A percentile compares a stretch with the other conserved stretches of the same genome.
These are phyloP conservation scores for Geophilus truncorum DNA, from an alignment of 2,888 invertebrate genomes.

Conservation along the genomic window DNA sequence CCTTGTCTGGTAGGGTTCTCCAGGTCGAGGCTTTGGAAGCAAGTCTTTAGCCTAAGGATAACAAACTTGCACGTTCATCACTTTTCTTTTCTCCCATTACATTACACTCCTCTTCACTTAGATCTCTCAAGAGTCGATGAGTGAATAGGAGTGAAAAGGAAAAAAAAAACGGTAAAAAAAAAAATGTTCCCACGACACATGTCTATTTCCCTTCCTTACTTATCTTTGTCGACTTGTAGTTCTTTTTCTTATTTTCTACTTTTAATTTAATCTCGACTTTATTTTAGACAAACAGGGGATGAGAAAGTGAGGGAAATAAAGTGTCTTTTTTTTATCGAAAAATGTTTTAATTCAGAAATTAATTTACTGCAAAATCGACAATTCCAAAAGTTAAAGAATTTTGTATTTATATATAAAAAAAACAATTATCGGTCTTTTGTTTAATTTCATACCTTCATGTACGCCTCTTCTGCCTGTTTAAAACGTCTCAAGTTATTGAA, in stretches of 20 bases:
- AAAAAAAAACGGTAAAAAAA: not conserved
- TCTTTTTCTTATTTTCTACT: not conserved
- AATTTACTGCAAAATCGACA: not conserved
- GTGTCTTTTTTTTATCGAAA: not conserved
- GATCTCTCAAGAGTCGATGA: not conserved
- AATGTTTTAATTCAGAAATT: not conserved
- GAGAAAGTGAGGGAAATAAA: too few species aligned
- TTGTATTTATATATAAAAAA: not conserved
- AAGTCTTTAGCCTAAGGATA: constrained; percentile 67
- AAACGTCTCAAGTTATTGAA: constrained; percentile 84
- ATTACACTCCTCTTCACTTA: not conserved
- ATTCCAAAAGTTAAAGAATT: not conserved
- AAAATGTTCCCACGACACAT: not conserved
- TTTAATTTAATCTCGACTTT: not conserved
- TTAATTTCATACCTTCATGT: constrained; percentile 60
- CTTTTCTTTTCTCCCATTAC: constrained; percentile 27
- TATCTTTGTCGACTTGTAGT: not conserved
- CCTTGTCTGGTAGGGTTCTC: constrained; percentile 89
- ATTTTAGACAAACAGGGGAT: too few species aligned
- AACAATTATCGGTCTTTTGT: too few species aligned
- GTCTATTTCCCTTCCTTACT: not conserved
- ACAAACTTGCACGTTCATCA: constrained; percentile 24
- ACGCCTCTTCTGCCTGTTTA: constrained; percentile 87
- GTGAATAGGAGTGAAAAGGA: not conserved
- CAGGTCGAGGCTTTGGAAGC: constrained; percentile 83